Percentiles rank a stretch among this genome's conserved stretches.
phyloP scores from a whole-genome alignment of 2,888 invertebrate species.

The Nasonovia ribisnigri region DNA sequence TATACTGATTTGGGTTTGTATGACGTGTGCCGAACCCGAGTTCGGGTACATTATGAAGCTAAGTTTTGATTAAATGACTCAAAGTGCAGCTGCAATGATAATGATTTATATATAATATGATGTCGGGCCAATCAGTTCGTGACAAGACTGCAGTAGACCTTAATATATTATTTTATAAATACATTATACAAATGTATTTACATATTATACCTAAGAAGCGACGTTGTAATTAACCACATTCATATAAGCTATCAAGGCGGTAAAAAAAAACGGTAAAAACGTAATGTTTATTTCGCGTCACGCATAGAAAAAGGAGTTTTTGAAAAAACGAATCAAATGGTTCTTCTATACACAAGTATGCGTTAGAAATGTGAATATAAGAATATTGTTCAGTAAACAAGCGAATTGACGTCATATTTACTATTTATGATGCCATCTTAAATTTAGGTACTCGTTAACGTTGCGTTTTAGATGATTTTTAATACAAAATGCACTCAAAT shows the following conservation, averaged over 20 bases:
- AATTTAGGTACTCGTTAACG: constrained; percentile 27
- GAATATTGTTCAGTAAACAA: background rate
- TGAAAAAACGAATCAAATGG: background rate
- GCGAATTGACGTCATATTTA: constrained; percentile 40
- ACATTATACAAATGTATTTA: background rate
- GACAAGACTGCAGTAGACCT: background rate
- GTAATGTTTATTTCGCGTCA: background rate
- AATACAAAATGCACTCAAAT: constrained; percentile 3
- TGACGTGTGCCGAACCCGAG: background rate
- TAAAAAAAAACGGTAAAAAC: background rate
- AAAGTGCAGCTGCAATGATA: background rate
- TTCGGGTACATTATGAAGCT: background rate
- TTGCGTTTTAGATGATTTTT: constrained; percentile 28
- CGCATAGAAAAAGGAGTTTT: background rate
- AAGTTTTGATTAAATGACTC: background rate
- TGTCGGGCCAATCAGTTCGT: background rate
- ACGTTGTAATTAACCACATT: background rate
- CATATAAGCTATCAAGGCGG: background rate
- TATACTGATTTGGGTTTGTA: background rate
- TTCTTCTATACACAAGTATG: background rate
- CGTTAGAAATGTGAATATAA: background rate
- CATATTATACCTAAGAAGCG: background rate
- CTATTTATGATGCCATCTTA: constrained; percentile 24
- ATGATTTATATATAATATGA: background rate
- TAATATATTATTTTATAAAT: background rate